Evolutionary conservation across 2,888 invertebrate species (phyloP), one percentile per base, ranked within the genome.

Genomic region (Fragum sueziense): DNA sequence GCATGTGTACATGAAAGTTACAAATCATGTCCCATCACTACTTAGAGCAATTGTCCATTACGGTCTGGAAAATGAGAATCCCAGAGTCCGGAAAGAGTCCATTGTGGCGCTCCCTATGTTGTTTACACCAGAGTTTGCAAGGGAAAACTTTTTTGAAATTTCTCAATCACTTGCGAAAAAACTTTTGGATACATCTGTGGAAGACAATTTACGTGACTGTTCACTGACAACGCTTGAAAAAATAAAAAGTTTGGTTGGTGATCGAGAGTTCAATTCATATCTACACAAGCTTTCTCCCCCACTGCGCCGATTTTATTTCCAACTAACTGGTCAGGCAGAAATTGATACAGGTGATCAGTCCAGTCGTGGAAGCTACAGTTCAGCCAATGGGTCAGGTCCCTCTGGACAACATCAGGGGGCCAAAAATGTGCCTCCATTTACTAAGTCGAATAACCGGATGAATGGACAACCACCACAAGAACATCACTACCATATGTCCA

Each of bases 1-100:
- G 20, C 93, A 93, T 85, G 91, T 91, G 1, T 94, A 94, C 86
- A 92, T 93, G 91, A 93, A 92, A 79, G 87, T 92, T 77, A 93
- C 94, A 2, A 87, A 90, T 62, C 93, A 94, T 80, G 86, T 94
- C 2, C 92, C 93, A 62, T 84, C 89, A 7, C 87, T 94, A 65
- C 86, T 94, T 57, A 91, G 91, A 69, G 90, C 90, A 61, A 89
- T 93, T 69, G 91, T 93, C 20, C 84, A 89, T 27, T 90, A 91
- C 84, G 94, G 94, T 25, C 79, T 94, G 25, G 92, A 93, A 80
- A 90, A 91, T 78, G 86, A 88, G 37, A 93, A 93, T 74, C 76
- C 88, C 20, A 83, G 87, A 41, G 90, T 93, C 14, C 86, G 91
- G 83, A 93, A 92, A 87, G 93, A 93, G 71, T 90, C 93, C 22